Evolutionary conservation across 2,888 invertebrate species (phyloP).

Genomic region (Callyntrura guangdongensis): DNA sequence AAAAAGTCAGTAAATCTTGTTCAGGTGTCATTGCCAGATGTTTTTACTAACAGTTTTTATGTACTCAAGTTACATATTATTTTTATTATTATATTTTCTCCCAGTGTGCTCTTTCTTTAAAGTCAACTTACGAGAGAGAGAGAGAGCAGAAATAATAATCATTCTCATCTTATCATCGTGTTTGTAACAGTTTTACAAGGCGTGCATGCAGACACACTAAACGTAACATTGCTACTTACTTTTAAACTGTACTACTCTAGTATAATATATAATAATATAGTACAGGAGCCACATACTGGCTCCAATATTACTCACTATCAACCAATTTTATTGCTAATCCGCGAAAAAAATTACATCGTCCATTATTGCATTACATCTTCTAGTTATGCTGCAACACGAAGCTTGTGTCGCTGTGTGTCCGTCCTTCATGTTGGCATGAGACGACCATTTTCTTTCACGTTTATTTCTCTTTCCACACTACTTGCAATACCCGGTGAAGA

Average conservation of each 20-base stretch:
- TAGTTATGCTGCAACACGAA: not conserved
- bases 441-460: not conserved
- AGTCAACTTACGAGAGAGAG: not conserved
- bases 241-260: constrained; percentile 2
- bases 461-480: not conserved
- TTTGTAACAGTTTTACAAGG: not conserved
- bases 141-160: constrained; percentile 32
- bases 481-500: not conserved
- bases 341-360: constrained; percentile 25
- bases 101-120: not conserved
- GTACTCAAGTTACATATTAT: not conserved
- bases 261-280: no score
- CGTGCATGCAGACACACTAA: no score
- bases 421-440: not conserved
- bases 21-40: constrained; percentile 79
- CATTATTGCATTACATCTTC: constrained; percentile 7
- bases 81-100: not conserved
- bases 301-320: constrained; percentile 12
- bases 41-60: constrained; percentile 36
- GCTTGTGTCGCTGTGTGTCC: not conserved
- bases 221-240: no score
- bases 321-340: constrained; percentile 37
- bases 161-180: constrained; percentile 40
- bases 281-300: no score
- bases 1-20: constrained; percentile 78